Evolutionary conservation across 2,113 vertebrate genomes (phyloP).

Genomic region (Channa maculata): DNA sequence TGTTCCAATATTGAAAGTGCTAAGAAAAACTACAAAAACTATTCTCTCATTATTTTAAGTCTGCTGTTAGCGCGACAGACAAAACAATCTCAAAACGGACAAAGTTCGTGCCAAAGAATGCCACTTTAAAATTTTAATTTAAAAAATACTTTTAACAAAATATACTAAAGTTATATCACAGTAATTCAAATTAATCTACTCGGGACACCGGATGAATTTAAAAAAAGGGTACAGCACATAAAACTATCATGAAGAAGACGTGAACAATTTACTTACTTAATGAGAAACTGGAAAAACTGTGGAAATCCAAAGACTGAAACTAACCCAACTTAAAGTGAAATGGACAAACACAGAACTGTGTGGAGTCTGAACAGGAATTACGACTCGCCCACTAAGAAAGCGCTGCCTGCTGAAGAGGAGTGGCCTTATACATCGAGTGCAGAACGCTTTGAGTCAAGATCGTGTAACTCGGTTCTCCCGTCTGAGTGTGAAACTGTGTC

Average conservation of each 20-base stretch:
- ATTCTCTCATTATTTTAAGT: neutral
- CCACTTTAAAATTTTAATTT: neutral
- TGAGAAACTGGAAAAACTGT: slow-evolving; percentile 14
- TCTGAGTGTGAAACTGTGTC: slow-evolving; percentile 68
- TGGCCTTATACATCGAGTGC: slow-evolving; percentile 55
- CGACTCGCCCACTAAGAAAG: slow-evolving; percentile 58
- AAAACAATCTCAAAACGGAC: neutral
- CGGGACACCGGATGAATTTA: neutral
- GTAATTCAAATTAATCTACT: neutral
- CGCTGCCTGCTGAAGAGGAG: slow-evolving; percentile 64
- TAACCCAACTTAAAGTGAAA: slow-evolving; percentile 23
- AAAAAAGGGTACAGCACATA: neutral
- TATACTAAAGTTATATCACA: neutral
- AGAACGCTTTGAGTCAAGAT: slow-evolving; percentile 58
- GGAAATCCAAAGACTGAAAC: slow-evolving; percentile 35
- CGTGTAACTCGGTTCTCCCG: slow-evolving; percentile 57
- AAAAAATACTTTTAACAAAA: neutral
- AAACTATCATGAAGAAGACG: neutral
- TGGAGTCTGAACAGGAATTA: slow-evolving; percentile 60
- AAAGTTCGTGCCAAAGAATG: neutral
- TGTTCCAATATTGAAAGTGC: neutral
- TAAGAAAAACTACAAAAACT: neutral
- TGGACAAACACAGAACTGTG: slow-evolving; percentile 19
- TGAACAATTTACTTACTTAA: slow-evolving; percentile 55
- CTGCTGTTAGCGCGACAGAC: neutral